Evolutionary conservation across 2,797 vertebrate species (phyloP).

Genomic region (Anguilla marmorata): DNA sequence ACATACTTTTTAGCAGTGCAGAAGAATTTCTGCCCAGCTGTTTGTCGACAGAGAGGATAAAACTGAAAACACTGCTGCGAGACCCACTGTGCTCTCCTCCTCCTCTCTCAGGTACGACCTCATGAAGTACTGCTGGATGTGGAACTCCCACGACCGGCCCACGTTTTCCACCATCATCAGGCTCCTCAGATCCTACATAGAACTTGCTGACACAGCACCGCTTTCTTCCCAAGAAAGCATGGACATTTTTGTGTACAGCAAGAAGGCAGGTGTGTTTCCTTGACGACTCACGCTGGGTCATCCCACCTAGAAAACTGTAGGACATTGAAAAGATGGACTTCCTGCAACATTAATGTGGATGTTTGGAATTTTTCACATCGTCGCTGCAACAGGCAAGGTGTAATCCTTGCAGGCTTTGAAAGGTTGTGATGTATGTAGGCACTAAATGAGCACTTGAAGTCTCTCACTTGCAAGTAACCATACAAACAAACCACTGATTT

Average conservation of each 20-base stretch:
- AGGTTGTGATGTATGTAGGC: neutral
- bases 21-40: neutral
- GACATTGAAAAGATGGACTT: neutral
- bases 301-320: neutral
- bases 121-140: conserved; percentile 75
- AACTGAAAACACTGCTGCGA: neutral
- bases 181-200: conserved; percentile 60
- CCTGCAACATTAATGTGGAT: neutral
- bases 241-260: conserved; percentile 60
- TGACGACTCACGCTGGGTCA: neutral
- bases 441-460: neutral
- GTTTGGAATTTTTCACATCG: neutral
- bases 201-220: conserved; percentile 47
- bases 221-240: conserved; percentile 53
- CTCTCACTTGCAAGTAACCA: neutral
- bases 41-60: neutral
- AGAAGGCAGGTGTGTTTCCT: conserved; percentile 55
- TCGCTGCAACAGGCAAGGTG: neutral
- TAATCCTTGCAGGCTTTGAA: neutral
- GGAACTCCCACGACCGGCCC: conserved; percentile 68
- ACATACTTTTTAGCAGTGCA: neutral
- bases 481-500: neutral
- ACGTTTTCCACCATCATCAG: conserved; percentile 64
- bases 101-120: conserved; percentile 64
- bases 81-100: neutral